Conservation (phyloP, 2,888 invertebrate species). For the Coleophora flavipennella region DNA sequence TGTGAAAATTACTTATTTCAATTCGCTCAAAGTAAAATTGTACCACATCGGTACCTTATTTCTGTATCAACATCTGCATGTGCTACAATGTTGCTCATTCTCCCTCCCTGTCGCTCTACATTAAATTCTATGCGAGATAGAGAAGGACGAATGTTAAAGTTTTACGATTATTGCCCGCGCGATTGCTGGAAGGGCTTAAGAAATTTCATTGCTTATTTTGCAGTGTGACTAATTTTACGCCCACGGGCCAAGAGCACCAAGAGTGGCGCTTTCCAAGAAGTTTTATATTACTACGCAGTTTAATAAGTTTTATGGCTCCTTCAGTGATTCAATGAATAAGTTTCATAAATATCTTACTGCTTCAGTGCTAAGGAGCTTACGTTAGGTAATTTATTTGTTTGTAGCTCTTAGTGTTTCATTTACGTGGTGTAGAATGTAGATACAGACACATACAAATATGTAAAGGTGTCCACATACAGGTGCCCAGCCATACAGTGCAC, state of each 20-base stretch:
- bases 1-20: too few relatives aligned
- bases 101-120: slow-evolving; percentile 28
- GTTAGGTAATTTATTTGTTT: neutral
- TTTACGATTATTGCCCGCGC: slow-evolving; percentile 54
- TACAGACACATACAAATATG: too few relatives aligned
- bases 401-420: neutral
- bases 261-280: slow-evolving; percentile 40
- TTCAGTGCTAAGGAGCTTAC: neutral
- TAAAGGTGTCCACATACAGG: too few relatives aligned
- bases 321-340: slow-evolving; percentile 19
- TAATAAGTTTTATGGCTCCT: slow-evolving; percentile 21
- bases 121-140: slow-evolving; percentile 13
- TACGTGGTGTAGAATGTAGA: too few relatives aligned
- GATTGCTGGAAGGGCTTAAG: slow-evolving; percentile 49
- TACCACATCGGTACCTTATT: slow-evolving; percentile 40
- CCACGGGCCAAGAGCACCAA: slow-evolving; percentile 30
- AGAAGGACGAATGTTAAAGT: slow-evolving; percentile 30
- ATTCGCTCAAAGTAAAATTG: slow-evolving; percentile 14
- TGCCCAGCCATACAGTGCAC: too few relatives aligned
- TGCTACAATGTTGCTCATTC: slow-evolving; percentile 45
- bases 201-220: slow-evolving; percentile 61
- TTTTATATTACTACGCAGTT: slow-evolving; percentile 20
- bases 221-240: slow-evolving; percentile 61
- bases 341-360: slow-evolving; percentile 7
- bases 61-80: slow-evolving; percentile 41